A percentile compares a stretch with the other conserved stretches of the same genome.
These are phyloP conservation scores for Otus sunia DNA, from an alignment of 2,113 vertebrate genomes.

Conservation along the genomic window DNA sequence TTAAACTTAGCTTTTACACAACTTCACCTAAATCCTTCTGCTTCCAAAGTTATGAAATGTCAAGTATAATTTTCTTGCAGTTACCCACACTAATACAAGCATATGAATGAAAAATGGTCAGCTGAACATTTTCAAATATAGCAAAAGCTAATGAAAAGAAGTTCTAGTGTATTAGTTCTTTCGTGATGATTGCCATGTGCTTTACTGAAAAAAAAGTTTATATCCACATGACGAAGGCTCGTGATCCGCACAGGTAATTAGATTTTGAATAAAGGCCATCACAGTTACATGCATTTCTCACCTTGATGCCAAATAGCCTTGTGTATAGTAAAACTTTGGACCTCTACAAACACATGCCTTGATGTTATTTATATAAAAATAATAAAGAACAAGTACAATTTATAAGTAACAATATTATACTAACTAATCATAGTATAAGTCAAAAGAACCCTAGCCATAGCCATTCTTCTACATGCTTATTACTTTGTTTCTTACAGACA, in stretches of 20 bases:
- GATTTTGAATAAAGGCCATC: background rate
- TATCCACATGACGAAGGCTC: background rate
- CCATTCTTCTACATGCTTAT: background rate
- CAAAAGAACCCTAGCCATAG: background rate
- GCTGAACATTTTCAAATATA: background rate
- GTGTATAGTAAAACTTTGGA: background rate
- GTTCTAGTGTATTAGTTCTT: background rate
- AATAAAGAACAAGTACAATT: background rate
- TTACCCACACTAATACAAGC: background rate
- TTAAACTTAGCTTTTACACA: background rate
- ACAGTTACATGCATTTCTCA: background rate
- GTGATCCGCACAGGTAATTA: background rate
- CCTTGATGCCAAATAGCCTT: background rate
- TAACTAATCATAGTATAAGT: background rate
- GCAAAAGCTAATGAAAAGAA: background rate
- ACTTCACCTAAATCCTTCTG: background rate
- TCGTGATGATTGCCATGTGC: background rate
- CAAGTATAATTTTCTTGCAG: background rate
- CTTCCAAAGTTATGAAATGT: background rate
- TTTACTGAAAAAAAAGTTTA: background rate
- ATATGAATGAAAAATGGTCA: background rate
- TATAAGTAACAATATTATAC: background rate
- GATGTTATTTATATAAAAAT: background rate
- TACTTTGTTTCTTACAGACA: background rate
- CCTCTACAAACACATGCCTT: background rate